Base-by-base conservation (phyloP, 2,113 vertebrate species). In the Hassar affinis region DNA sequence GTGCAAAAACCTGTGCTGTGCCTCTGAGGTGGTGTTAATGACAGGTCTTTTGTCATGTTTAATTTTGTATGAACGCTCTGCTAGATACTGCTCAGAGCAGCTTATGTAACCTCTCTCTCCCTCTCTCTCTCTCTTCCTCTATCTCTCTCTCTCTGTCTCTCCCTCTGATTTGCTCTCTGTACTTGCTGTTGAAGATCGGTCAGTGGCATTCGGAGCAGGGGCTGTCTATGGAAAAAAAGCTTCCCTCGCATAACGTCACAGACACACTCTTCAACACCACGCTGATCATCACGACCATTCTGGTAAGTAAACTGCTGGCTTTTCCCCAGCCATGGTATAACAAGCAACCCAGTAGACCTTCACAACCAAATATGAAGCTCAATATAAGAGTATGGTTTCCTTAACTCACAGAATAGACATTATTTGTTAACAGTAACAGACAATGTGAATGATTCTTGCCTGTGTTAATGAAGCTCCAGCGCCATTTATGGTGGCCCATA, bases 261-360 rank as follows among this genome's bases (percentile, higher is more conserved):
- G 97, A 98, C 90, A 97, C 93, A 33, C 96, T 99, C 87, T 98
- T 98, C 95, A 99, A 99, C 92, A 98, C 96, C 79, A 99, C 98
- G 0, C 96, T 98, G 47, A 95, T 95, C 35, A 94, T 99, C 94
- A 99, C 98, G 49, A 99, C 98, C 84, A 98, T 99, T 92, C 94
- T 99, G 94, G 98, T 99, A 94, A 98, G 96, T 89, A 68, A 42
- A 42, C 38, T 80, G 54, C 22, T 38, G 52, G 35, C 42, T 62
- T 82, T 49, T 61, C n/a, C 75, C 75, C 78, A 5, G 22, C 22
- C 25, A 72, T 2, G 3, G 59, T 17, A 35, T 2, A 72, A 27
- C 15, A 12, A 49, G 45, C 22, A 27, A 27, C 42, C 69, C 2
- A 15, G 49, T 3, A 14, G 3, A 72, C 12, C 22, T 1, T 47